A percentile compares a stretch with the other conserved stretches of the same genome.
These are phyloP conservation scores for Gobionotothen gibberifrons DNA, from an alignment of 2,797 vertebrate species.

Conservation along the genomic window DNA sequence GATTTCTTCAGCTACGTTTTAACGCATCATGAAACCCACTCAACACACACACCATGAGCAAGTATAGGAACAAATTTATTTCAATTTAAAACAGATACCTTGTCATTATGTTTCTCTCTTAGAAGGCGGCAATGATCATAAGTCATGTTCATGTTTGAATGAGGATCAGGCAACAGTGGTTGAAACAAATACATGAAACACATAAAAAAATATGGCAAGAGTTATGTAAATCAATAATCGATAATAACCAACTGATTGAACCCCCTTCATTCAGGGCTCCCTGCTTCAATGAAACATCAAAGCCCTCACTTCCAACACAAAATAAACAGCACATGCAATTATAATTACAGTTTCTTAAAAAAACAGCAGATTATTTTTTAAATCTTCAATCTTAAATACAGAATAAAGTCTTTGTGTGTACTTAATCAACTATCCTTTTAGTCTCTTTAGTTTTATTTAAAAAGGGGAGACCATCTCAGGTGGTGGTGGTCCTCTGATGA, in stretches of 20 bases:
- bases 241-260: conserved; percentile 81
- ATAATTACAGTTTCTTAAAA: conserved; percentile 87
- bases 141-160: conserved; percentile 94
- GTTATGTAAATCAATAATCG: conserved; percentile 85
- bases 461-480: conserved; percentile 84
- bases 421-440: conserved; percentile 80
- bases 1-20: not conserved
- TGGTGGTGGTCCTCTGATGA: conserved; percentile 85
- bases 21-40: conserved; percentile 58
- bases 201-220: conserved; percentile 87
- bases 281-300: conserved; percentile 78
- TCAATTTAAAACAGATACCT: conserved; percentile 99
- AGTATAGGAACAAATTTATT: conserved; percentile 99
- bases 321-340: conserved; percentile 92
- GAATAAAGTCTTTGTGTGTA: conserved; percentile 82
- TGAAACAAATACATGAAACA: conserved; percentile 89
- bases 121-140: conserved; percentile 98
- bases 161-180: conserved; percentile 91
- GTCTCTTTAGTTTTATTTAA: conserved; percentile 85
- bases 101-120: conserved; percentile 90
- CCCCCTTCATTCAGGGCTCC: conserved; percentile 74
- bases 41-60: conserved; percentile 75
- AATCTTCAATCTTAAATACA: conserved; percentile 85
- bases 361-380: conserved; percentile 85
- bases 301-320: conserved; percentile 84